Conservation (phyloP, 1,140 invertebrate species). For the Anadara kagoshimensis region DNA sequence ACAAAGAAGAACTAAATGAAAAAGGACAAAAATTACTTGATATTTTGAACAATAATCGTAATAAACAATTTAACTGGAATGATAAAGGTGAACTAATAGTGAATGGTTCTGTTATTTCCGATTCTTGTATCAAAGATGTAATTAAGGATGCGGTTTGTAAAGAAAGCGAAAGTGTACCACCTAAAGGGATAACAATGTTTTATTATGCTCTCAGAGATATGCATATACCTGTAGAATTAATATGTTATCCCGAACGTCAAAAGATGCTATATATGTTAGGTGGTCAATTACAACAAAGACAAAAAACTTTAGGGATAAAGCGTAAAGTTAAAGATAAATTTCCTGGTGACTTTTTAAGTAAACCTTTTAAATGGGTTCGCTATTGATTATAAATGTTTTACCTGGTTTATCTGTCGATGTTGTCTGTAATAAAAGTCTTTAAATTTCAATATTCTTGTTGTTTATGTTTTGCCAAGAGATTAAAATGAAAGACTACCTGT, state of each 20-base stretch:
- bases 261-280: background rate
- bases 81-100: constrained; percentile 1
- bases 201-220: background rate
- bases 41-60: too few species aligned
- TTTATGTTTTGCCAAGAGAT: too few species aligned
- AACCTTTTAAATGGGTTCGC: too few species aligned
- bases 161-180: background rate
- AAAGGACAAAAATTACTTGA: too few species aligned
- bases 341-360: too few species aligned
- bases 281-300: too few species aligned
- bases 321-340: background rate
- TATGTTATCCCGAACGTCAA: background rate
- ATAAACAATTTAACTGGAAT: background rate
- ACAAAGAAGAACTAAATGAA: too few species aligned
- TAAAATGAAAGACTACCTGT: too few species aligned
- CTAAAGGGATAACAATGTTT: background rate
- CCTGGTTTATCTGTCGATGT: too few species aligned
- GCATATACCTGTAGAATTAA: background rate
- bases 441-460: too few species aligned
- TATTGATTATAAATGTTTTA: too few species aligned
- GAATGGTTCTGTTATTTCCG: background rate
- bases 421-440: too few species aligned
- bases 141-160: background rate
- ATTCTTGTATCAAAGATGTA: background rate
- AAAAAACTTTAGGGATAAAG: background rate